Conservation (phyloP, 2,888 invertebrate genomes). For the Camptogramma bilineatum region DNA sequence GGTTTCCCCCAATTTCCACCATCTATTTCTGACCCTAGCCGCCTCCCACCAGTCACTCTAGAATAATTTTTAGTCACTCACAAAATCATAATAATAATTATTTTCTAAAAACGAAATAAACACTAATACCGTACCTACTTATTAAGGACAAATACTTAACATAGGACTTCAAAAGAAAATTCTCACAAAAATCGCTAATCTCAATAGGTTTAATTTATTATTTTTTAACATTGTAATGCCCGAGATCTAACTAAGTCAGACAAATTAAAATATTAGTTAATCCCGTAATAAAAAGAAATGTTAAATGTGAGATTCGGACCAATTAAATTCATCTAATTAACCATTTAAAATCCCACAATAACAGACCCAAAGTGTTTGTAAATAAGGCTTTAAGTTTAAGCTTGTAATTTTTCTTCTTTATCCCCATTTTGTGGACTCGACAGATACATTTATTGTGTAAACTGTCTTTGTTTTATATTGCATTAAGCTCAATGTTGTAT, state of each 20-base stretch:
- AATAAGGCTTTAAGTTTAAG: conserved; percentile 48
- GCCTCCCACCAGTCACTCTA: no score
- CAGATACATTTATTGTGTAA: conserved; percentile 23
- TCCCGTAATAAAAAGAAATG: conserved; percentile 31
- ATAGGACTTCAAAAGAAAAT: no score
- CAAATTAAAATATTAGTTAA: conserved; percentile 18
- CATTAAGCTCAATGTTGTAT: background rate
- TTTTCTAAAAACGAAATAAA: no score
- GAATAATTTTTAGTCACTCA: no score
- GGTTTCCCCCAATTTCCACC: no score
- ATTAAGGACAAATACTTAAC: no score
- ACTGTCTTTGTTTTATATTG: conserved; percentile 12
- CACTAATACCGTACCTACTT: no score
- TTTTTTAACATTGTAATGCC: no score
- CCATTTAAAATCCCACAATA: conserved; percentile 49
- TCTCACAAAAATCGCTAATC: no score
- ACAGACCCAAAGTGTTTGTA: conserved; percentile 52
- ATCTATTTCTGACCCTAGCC: no score
- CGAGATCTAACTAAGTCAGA: background rate
- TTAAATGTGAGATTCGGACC: conserved; percentile 46
- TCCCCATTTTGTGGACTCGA: conserved; percentile 39
- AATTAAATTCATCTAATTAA: conserved; percentile 54
- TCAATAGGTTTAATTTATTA: no score
- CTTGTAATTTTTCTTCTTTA: conserved; percentile 50
- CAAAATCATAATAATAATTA: no score